A percentile compares a stretch with the other conserved stretches of the same genome.
Evolutionary conservation across 2,113 vertebrate genomes (phyloP).

Genomic region (Rhabdornis inornatus): DNA sequence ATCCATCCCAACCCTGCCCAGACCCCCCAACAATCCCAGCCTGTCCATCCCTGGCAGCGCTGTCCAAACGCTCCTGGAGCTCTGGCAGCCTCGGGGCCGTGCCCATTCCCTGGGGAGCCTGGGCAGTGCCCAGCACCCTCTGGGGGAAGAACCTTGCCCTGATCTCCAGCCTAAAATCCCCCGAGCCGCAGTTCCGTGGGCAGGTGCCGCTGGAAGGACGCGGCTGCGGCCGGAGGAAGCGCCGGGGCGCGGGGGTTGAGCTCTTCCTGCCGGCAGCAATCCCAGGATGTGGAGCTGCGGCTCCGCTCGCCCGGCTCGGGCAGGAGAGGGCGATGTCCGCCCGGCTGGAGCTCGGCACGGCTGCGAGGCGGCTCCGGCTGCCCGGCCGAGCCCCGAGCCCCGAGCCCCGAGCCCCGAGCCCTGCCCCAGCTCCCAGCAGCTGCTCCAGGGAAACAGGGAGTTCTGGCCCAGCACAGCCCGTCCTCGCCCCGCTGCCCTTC

Average conservation of each 20-base stretch:
- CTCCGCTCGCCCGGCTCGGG: background rate
- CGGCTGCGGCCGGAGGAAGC: background rate
- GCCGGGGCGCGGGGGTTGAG: background rate
- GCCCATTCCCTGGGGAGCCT: background rate
- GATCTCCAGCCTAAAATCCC: fast-evolving
- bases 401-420: background rate
- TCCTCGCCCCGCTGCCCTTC: fast-evolving
- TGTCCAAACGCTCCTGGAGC: background rate
- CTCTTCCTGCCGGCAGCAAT: background rate
- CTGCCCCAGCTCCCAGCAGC: background rate
- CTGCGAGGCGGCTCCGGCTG: background rate
- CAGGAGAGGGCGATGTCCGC: slow-evolving; percentile 17
- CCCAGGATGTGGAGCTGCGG: background rate
- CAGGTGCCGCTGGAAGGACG: background rate
- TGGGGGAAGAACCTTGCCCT: background rate
- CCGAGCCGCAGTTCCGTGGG: fast-evolving
- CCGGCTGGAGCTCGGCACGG: background rate
- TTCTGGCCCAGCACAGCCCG: fast-evolving
- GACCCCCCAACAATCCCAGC: background rate
- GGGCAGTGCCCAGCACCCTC: background rate
- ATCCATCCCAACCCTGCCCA: fast-evolving
- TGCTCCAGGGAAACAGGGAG: fast-evolving
- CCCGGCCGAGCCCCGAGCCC: background rate
- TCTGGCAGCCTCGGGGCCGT: background rate
- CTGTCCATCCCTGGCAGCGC: background rate